Evolutionary conservation across 2,113 vertebrate species (phyloP).

Genomic region (Arvicanthis niloticus): DNA sequence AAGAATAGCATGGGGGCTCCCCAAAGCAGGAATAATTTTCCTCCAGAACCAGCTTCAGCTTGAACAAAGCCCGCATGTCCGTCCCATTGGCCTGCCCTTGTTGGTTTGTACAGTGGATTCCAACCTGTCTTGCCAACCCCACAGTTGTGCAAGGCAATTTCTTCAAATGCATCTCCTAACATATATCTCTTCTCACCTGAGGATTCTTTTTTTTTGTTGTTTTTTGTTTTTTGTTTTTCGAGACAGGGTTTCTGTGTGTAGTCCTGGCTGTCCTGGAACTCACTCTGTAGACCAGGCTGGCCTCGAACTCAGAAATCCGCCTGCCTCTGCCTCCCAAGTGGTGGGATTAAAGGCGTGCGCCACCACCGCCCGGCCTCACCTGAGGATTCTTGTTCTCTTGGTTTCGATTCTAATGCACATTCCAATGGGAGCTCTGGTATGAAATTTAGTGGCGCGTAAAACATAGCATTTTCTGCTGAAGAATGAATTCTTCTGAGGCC

Average conservation of each 20-base stretch:
- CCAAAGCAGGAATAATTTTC: neutral
- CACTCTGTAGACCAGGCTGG: no score
- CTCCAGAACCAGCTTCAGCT: neutral
- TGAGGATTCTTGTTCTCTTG: neutral
- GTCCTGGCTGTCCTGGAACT: no score
- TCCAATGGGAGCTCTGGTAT: neutral
- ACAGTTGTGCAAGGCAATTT: no score
- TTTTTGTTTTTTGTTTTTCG: no score
- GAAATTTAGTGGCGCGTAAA: neutral
- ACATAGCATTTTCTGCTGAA: neutral
- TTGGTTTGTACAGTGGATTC: neutral
- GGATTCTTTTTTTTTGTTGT: no score
- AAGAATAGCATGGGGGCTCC: neutral
- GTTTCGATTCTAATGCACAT: neutral
- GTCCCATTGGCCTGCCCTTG: neutral
- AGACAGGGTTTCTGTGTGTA: no score
- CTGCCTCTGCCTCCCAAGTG: no score
- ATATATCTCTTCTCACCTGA: neutral
- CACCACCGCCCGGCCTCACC: no score
- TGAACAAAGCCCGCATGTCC: no score
- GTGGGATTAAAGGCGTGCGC: no score
- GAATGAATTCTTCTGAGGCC: neutral
- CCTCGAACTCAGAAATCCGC: no score
- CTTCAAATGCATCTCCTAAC: neutral
- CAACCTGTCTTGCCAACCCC: neutral